A percentile compares a stretch with the other conserved stretches of the same genome.
Evolutionary conservation across 2,797 vertebrate species (phyloP).

Genomic region (Gallinago stenura): DNA sequence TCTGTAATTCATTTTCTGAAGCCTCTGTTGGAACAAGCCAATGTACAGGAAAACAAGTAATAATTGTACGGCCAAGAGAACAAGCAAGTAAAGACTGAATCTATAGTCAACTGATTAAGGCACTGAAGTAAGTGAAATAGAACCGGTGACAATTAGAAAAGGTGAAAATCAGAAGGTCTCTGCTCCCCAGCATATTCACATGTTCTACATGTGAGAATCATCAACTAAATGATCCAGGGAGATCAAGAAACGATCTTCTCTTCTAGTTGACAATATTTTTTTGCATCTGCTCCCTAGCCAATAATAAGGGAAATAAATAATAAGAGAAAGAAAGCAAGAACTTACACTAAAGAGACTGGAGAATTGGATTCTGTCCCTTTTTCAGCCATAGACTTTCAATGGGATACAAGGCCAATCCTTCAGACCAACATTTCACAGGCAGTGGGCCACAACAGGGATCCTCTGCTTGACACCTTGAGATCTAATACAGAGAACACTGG

Average conservation of each 20-base stretch:
- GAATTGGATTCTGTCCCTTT: background rate
- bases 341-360: background rate
- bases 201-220: background rate
- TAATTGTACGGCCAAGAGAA: background rate
- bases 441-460: background rate
- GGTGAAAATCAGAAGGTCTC: background rate
- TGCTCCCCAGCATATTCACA: background rate
- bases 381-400: background rate
- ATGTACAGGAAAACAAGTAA: background rate
- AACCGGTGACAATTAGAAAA: background rate
- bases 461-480: background rate
- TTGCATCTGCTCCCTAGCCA: background rate
- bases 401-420: background rate
- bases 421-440: background rate
- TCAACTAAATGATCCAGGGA: background rate
- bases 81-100: background rate
- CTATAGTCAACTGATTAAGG: background rate
- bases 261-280: background rate
- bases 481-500: background rate
- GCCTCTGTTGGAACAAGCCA: background rate
- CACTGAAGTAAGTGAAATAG: background rate
- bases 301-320: background rate
- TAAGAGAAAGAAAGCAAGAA: background rate
- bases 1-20: background rate
- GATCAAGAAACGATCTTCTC: background rate